Evolutionary conservation across 2,113 vertebrate species (phyloP).

Genomic region (Phoxinus phoxinus): DNA sequence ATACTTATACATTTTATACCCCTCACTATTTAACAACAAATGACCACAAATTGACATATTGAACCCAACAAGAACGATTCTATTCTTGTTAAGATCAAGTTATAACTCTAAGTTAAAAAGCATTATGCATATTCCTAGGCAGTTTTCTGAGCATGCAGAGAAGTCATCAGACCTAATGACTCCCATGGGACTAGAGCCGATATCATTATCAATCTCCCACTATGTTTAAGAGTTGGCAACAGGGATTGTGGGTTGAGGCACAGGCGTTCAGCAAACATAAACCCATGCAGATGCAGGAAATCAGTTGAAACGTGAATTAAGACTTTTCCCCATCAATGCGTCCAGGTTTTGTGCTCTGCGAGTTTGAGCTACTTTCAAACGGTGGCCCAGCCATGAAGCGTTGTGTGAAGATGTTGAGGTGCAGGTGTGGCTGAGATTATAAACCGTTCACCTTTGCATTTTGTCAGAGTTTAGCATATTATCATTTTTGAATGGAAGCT

Average conservation of each 20-base stretch:
- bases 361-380: not conserved
- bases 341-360: not conserved
- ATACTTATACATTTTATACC: not conserved
- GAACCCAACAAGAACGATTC: not conserved
- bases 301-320: not conserved
- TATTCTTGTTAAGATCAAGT: not conserved
- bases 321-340: not conserved
- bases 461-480: not conserved
- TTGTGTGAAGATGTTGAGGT: not conserved
- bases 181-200: not conserved
- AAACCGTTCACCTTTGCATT: not conserved
- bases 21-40: not conserved
- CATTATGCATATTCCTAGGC: not conserved
- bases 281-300: conserved; percentile 12
- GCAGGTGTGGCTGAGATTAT: not conserved
- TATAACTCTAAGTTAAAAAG: not conserved
- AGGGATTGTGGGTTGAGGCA: not conserved
- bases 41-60: not conserved
- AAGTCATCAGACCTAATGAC: not conserved
- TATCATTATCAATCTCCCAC: conserved; percentile 3
- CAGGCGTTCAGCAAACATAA: not conserved
- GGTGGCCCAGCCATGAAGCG: not conserved
- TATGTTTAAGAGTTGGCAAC: not conserved
- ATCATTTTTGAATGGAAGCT: not conserved
- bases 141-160: conserved; percentile 12